phyloP scores from a whole-genome alignment of 1,140 invertebrate genomes.

The Papilio polyxenes region DNA sequence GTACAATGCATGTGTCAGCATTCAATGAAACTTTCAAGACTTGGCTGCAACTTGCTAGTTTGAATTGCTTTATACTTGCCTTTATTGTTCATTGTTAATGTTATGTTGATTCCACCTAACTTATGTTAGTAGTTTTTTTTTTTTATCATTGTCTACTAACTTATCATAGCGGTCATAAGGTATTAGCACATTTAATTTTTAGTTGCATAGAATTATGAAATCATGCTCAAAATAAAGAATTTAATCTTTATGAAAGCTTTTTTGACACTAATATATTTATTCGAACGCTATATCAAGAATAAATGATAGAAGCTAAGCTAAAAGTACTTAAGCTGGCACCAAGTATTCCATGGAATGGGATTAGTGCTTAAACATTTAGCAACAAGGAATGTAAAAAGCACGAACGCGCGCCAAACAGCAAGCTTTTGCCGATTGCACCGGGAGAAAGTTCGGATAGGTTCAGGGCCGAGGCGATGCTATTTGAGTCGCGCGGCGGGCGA shows the following conservation, averaged over 20 bases:
- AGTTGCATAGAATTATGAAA: too few relatives aligned
- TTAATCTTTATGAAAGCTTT: too few relatives aligned
- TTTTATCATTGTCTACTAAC: not conserved
- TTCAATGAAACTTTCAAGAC: constrained; percentile 62
- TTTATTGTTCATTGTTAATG: constrained; percentile 29
- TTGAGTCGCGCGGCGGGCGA: constrained; percentile 75
- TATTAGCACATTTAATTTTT: too few relatives aligned
- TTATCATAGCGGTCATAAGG: not conserved
- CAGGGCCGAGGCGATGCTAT: constrained; percentile 74
- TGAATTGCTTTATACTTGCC: not conserved
- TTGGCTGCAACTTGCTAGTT: constrained; percentile 13
- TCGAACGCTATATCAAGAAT: not conserved
- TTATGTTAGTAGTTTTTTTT: not conserved
- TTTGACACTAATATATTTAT: not conserved
- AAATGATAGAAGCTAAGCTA: not conserved
- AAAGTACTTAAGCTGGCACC: not conserved
- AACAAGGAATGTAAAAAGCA: not conserved
- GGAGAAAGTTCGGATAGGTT: constrained; percentile 78
- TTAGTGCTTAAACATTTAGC: not conserved
- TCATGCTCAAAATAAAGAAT: not conserved
- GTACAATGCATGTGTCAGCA: constrained; percentile 62
- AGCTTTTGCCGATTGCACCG: constrained; percentile 29
- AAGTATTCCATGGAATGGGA: not conserved
- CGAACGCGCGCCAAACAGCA: constrained; percentile 1
- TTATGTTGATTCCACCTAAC: not conserved